phyloP scores from a whole-genome alignment of 2,113 vertebrate genomes.

The Pachycephala philippinensis region DNA sequence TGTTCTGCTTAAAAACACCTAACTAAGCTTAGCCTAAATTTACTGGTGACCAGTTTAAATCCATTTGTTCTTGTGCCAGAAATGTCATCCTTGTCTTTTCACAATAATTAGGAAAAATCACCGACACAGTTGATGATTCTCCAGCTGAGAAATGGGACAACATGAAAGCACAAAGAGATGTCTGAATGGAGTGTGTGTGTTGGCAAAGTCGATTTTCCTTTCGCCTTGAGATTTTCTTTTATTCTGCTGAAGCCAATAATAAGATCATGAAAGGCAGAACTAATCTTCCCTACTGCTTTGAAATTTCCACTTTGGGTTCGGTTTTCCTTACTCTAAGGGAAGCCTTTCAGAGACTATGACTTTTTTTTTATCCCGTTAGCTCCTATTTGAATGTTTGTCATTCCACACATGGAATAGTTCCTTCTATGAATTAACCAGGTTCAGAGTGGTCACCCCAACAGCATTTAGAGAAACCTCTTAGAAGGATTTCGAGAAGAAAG shows the following conservation, averaged over 20 bases:
- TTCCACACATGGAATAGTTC: background rate
- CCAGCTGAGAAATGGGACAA: background rate
- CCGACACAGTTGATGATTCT: background rate
- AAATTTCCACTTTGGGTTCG: background rate
- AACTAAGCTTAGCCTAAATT: background rate
- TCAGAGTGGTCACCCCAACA: background rate
- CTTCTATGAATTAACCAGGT: background rate
- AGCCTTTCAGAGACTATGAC: background rate
- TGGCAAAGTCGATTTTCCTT: background rate
- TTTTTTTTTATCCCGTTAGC: background rate
- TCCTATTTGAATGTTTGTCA: background rate
- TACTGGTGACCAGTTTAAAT: background rate
- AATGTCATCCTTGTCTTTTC: background rate
- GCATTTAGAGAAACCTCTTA: background rate
- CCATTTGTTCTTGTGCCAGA: background rate
- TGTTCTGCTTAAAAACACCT: background rate
- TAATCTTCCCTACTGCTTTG: background rate
- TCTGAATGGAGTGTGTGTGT: background rate
- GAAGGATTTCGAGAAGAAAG: background rate
- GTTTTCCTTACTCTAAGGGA: background rate
- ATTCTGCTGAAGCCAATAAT: background rate
- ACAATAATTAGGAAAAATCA: conserved; percentile 15
- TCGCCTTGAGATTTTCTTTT: conserved; percentile 4
- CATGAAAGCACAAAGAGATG: background rate
- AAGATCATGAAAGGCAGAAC: background rate